Evolutionary conservation across 2,888 invertebrate genomes (phyloP), one percentile per base, ranked within the genome.

Genomic region (Strigamia transsilvanica): DNA sequence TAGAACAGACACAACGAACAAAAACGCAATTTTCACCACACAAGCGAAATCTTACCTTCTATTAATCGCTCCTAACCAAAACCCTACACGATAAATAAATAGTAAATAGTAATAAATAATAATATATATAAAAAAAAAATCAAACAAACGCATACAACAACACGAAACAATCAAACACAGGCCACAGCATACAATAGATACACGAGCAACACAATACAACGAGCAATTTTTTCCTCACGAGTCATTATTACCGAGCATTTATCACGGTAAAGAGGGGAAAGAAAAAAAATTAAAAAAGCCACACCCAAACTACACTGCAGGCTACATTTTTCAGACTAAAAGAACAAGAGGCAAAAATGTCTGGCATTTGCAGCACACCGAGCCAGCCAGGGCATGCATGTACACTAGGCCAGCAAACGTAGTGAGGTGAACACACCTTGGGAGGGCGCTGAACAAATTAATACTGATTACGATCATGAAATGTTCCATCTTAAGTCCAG

Each of bases 371-470:
- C 7, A 23, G 61, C 61, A 66, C 61, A 66, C 61, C 9, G 61
- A 66, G 61, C 21, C 61, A 66, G 27, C 2, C 27, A 6, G 61
- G 61, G 61, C 61, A 66, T 66, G 61, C 61, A 66, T 9, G 46
- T 15, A 46, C 46, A 46, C 46, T 46, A 46, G 46, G 46, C 15
- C 46, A 46, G 46, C 46, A 46, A 21, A 66, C 61, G 61, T 66
- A 66, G 61, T 66, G 61, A 66, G 61, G 61, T 66, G 61, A 66
- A 66, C 61, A 66, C 61, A 66, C 61, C 61, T 66, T 66, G 12
- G 61, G 61, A 66, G 61, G 61, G 61, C 61, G 61, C 61, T 66
- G 61, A 66, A 66, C 61, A 66, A 66, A 66, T 66, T 66, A 66
- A 66, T 66, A 66, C 61, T 66, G 61, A 66, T 66, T 66, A 66